These are phyloP conservation scores for Jordanella pulchra DNA, from an alignment of 2,797 vertebrate species.

Conservation along the genomic window DNA sequence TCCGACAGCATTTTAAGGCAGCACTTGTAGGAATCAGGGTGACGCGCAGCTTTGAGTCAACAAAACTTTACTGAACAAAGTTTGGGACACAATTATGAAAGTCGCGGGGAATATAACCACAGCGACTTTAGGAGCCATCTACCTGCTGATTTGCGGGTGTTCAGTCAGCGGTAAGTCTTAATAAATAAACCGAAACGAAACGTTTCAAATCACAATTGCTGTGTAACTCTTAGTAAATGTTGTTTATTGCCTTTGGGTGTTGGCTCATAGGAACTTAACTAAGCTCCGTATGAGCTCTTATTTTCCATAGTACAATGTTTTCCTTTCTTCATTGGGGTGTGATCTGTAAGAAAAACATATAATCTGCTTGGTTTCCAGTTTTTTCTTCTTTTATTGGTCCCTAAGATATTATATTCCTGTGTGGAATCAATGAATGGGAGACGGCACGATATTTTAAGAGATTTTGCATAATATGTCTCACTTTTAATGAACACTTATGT, in stretches of 20 bases:
- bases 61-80: background rate
- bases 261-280: background rate
- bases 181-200: background rate
- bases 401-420: too few species aligned
- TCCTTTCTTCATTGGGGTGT: background rate
- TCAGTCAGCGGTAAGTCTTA: conserved; percentile 69
- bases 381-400: background rate
- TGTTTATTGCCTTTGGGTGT: conserved; percentile 4
- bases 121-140: conserved; percentile 21
- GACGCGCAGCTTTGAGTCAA: conserved; percentile 3
- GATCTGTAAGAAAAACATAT: background rate
- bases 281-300: background rate
- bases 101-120: conserved; percentile 22
- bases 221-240: background rate
- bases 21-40: conserved; percentile 11
- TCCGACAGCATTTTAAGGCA: conserved; percentile 56
- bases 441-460: background rate
- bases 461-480: background rate
- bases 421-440: background rate
- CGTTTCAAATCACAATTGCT: conserved; percentile 10
- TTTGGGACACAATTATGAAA: conserved; percentile 64
- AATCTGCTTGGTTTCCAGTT: background rate
- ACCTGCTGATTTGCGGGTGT: conserved; percentile 47
- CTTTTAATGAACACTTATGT: background rate
- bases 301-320: background rate